Percentiles rank a stretch among this genome's conserved stretches.
Evolutionary conservation across 1,140 invertebrate species (phyloP).

Genomic region (Hydropsyche tenuis): DNA sequence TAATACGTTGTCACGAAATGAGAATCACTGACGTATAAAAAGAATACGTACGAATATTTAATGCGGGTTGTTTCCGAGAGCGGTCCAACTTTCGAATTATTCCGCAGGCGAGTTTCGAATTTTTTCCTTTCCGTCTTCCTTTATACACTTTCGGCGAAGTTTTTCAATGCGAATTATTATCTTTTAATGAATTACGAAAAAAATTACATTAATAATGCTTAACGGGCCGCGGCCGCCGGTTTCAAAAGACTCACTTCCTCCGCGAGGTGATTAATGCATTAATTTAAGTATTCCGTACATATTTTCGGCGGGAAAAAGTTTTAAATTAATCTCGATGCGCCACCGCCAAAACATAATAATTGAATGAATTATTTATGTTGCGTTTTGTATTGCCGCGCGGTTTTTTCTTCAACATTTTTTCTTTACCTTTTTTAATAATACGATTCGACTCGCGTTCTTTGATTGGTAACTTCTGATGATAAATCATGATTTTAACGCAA

Average conservation of each 20-base stretch:
- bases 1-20: no score
- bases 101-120: not conserved
- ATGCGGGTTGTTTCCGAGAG: not conserved
- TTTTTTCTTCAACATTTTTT: no score
- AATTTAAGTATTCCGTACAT: not conserved
- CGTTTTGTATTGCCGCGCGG: no score
- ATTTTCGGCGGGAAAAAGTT: no score
- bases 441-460: not conserved
- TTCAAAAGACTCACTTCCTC: no score
- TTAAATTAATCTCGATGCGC: no score
- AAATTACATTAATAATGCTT: not conserved
- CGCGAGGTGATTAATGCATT: not conserved
- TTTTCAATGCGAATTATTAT: conserved; percentile 15
- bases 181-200: conserved; percentile 14
- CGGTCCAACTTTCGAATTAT: conserved; percentile 5
- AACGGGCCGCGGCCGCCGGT: no score
- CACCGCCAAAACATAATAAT: no score
- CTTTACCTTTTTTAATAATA: no score
- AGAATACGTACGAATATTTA: no score
- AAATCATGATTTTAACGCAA: conserved; percentile 8
- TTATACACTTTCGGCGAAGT: not conserved
- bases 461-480: conserved; percentile 20
- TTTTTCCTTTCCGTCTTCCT: not conserved
- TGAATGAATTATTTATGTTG: no score
- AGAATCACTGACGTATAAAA: no score